These are phyloP conservation scores for Galagoides demidoff DNA, from an alignment of 2,797 vertebrate genomes.

Conservation along the genomic window DNA sequence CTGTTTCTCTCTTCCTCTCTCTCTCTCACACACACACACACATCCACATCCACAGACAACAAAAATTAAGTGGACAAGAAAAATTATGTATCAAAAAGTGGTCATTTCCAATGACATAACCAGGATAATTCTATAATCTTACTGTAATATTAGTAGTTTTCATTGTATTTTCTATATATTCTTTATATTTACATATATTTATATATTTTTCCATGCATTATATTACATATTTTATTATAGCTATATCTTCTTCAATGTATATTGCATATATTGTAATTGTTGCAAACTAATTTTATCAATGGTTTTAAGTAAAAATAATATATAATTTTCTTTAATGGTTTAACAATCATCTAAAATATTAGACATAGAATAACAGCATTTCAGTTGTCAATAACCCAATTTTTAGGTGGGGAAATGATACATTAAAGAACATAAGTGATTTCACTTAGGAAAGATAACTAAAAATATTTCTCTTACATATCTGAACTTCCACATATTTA, in stretches of 20 bases:
- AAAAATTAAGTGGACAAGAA: background rate
- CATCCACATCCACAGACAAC: background rate
- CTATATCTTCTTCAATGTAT: background rate
- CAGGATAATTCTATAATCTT: background rate
- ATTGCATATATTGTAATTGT: background rate
- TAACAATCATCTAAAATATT: background rate
- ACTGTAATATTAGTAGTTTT: background rate
- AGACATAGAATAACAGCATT: background rate
- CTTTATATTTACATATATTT: background rate
- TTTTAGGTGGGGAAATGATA: background rate
- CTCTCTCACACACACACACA: background rate
- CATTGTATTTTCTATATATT: background rate
- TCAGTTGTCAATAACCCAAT: background rate
- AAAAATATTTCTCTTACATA: background rate
- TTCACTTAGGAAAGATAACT: background rate
- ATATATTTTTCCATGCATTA: background rate
- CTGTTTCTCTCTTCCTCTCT: no score
- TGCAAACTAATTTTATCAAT: background rate
- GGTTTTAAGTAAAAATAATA: background rate
- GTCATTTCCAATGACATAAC: background rate
- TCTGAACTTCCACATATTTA: background rate
- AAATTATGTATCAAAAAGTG: background rate
- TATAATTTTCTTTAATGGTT: background rate
- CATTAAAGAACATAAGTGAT: background rate
- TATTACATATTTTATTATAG: background rate